Conservation (phyloP, 1,140 invertebrate species). For the Drosophila equinoxialis region DNA sequence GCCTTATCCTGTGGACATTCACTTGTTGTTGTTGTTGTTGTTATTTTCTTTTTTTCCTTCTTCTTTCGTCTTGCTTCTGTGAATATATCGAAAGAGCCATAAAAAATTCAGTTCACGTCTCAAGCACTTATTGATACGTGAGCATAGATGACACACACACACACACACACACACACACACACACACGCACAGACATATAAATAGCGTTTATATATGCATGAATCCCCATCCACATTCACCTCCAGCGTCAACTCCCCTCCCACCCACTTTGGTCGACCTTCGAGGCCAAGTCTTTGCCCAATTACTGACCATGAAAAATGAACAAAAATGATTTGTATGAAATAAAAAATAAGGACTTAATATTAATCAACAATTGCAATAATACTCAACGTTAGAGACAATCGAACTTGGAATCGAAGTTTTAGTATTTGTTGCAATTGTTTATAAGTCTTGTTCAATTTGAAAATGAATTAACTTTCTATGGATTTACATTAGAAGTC, state of each 20-base stretch:
- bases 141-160: slow-evolving; percentile 70
- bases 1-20: slow-evolving; percentile 4
- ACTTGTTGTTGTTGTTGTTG: background rate
- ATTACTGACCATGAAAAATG: slow-evolving; percentile 77
- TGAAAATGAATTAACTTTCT: too few relatives aligned
- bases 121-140: slow-evolving; percentile 79
- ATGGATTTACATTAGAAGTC: too few relatives aligned
- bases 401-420: too few relatives aligned
- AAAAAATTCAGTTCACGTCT: slow-evolving; percentile 78
- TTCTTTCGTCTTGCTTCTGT: slow-evolving; percentile 29
- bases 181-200: slow-evolving; percentile 29
- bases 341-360: slow-evolving; percentile 2
- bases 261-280: background rate
- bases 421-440: too few relatives aligned
- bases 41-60: background rate
- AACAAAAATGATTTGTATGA: slow-evolving; percentile 34
- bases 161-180: slow-evolving; percentile 26
- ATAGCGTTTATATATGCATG: slow-evolving; percentile 74
- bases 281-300: slow-evolving; percentile 20
- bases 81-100: slow-evolving; percentile 60
- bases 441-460: too few relatives aligned
- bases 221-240: slow-evolving; percentile 18
- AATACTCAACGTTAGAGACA: too few relatives aligned
- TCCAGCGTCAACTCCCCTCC: background rate
- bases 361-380: background rate